These are phyloP conservation scores for Anser brachyrhynchus DNA, from an alignment of 2,113 vertebrate genomes.

Conservation along the genomic window DNA sequence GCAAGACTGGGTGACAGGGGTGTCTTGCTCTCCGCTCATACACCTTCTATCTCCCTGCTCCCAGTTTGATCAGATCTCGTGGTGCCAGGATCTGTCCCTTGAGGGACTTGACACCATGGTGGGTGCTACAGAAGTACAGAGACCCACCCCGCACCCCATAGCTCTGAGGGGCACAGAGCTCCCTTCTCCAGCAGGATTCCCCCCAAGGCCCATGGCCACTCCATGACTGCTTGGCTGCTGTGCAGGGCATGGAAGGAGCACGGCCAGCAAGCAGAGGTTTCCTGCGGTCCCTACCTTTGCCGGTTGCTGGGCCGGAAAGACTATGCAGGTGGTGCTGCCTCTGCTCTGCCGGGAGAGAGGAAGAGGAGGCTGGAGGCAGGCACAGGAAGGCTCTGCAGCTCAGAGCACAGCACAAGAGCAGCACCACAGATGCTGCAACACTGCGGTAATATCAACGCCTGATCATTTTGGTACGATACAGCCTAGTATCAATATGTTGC, in stretches of 20 bases:
- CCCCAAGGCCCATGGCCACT: fast-evolving
- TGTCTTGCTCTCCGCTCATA: not conserved
- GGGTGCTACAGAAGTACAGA: not conserved
- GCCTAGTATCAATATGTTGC: slow-evolving; percentile 12
- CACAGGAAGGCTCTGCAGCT: not conserved
- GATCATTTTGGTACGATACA: not conserved
- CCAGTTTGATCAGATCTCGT: not conserved
- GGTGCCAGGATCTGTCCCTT: not conserved
- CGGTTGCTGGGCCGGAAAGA: not conserved
- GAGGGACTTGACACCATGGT: not conserved
- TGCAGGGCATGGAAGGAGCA: not conserved
- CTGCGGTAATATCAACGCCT: not conserved
- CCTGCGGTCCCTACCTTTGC: not conserved
- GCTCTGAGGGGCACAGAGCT: not conserved
- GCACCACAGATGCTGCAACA: not conserved
- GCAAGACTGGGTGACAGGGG: not conserved
- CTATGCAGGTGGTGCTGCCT: fast-evolving
- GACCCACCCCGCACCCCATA: not conserved
- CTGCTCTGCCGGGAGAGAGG: not conserved
- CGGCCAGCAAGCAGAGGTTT: not conserved
- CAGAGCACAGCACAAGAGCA: not conserved
- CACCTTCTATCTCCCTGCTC: not conserved
- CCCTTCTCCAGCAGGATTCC: not conserved
- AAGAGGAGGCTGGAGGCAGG: not conserved
- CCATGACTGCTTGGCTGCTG: fast-evolving